A percentile compares a stretch with the other conserved stretches of the same genome.
Conservation (phyloP, 2,888 invertebrate genomes). For the Agonum fuliginosum region DNA sequence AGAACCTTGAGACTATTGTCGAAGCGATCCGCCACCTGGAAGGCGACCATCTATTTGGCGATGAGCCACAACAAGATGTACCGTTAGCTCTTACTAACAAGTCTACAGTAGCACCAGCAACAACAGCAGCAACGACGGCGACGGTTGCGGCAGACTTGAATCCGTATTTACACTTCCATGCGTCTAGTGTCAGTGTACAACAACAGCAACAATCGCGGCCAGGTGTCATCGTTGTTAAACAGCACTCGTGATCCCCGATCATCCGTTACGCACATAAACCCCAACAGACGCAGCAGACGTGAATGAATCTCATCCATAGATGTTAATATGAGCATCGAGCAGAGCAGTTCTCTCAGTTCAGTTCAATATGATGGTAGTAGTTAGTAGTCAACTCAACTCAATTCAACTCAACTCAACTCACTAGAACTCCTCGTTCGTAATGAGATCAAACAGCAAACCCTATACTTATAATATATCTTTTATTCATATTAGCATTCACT, state of each 20-base stretch:
- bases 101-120: no score
- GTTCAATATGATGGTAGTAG: no score
- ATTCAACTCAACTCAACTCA: neutral
- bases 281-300: neutral
- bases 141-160: slow-evolving; percentile 75
- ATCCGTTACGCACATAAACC: slow-evolving; percentile 69
- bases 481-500: no score
- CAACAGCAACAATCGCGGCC: slow-evolving; percentile 84
- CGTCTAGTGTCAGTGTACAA: slow-evolving; percentile 68
- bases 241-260: slow-evolving; percentile 82
- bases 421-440: no score
- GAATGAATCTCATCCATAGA: slow-evolving; percentile 29
- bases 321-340: neutral
- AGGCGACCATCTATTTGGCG: slow-evolving; percentile 94
- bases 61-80: slow-evolving; percentile 77
- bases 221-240: slow-evolving; percentile 93
- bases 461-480: no score
- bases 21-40: slow-evolving; percentile 98
- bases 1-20: slow-evolving; percentile 97
- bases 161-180: slow-evolving; percentile 79
- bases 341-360: no score
- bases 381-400: neutral
- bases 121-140: slow-evolving; percentile 49
- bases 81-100: slow-evolving; percentile 75
- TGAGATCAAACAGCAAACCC: no score